phyloP scores from a whole-genome alignment of 1,140 invertebrate genomes.

The Drosophila mayri region DNA sequence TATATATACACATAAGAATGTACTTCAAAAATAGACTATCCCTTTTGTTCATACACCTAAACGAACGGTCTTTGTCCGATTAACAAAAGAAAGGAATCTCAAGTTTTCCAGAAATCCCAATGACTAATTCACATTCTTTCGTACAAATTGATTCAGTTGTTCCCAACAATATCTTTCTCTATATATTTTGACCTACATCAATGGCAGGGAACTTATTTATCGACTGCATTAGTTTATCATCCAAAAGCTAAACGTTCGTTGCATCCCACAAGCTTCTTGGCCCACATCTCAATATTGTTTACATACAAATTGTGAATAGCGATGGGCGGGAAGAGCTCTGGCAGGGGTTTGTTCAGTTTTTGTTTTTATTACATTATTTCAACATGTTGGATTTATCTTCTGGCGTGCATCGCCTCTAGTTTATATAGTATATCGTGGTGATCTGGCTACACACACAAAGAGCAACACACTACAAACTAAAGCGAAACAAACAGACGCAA shows the following conservation, averaged over 20 bases:
- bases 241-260: slow-evolving; percentile 6
- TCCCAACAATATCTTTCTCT: not conserved
- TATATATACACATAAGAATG: too few relatives aligned
- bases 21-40: slow-evolving; percentile 7
- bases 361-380: slow-evolving; percentile 62
- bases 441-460: slow-evolving; percentile 47
- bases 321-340: slow-evolving; percentile 14
- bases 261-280: slow-evolving; percentile 34
- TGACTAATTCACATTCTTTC: slow-evolving; percentile 20
- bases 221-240: slow-evolving; percentile 14
- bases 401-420: slow-evolving; percentile 34
- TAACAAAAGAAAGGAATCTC: slow-evolving; percentile 9
- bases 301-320: slow-evolving; percentile 20
- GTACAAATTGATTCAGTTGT: not conserved
- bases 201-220: slow-evolving; percentile 7
- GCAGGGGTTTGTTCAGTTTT: slow-evolving; percentile 27
- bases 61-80: slow-evolving; percentile 7
- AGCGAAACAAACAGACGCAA: slow-evolving; percentile 58
- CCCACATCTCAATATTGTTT: slow-evolving; percentile 50
- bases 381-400: slow-evolving; percentile 49
- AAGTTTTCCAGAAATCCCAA: slow-evolving; percentile 2
- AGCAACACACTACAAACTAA: slow-evolving; percentile 64
- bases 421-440: slow-evolving; percentile 24
- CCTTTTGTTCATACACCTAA: slow-evolving; percentile 2
- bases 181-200: slow-evolving; percentile 38